A percentile compares a stretch with the other conserved stretches of the same genome.
Conservation (phyloP, 2,888 invertebrate genomes). For the Cerceris ruficornis region DNA sequence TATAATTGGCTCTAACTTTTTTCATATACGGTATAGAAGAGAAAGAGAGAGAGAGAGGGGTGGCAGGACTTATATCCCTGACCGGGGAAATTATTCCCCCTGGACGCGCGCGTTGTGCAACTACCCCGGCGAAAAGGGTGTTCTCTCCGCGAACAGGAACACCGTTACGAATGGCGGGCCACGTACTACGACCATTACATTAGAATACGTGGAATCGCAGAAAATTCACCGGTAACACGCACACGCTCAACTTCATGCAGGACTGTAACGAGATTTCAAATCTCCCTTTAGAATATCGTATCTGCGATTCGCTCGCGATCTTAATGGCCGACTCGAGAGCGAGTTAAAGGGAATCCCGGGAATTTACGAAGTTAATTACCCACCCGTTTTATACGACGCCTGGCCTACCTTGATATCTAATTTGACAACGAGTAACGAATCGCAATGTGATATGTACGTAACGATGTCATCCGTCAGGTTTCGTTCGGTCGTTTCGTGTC, state of each 20-base stretch:
- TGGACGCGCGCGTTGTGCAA: constrained; percentile 47
- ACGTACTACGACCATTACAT: constrained; percentile 45
- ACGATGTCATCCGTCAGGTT: constrained; percentile 1
- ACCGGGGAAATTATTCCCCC: constrained; percentile 59
- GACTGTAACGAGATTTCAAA: constrained; percentile 39
- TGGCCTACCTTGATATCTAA: background rate
- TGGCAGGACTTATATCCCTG: constrained; percentile 47
- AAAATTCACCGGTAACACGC: constrained; percentile 39
- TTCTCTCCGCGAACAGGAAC: background rate
- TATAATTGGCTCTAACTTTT: constrained; percentile 71
- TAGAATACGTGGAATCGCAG: constrained; percentile 42
- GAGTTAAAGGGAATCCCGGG: background rate
- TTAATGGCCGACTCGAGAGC: background rate
- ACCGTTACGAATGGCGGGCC: constrained; percentile 18
- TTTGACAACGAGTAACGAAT: constrained; percentile 30
- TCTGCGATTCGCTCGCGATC: background rate
- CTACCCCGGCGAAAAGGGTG: constrained; percentile 29
- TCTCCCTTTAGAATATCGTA: constrained; percentile 21
- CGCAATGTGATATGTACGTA: background rate
- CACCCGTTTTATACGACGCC: background rate
- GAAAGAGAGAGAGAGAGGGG: constrained; percentile 21
- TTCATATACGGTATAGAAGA: constrained; percentile 58
- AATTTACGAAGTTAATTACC: background rate
- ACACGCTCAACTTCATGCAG: constrained; percentile 4
- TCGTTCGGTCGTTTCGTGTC: background rate